Base-by-base conservation (phyloP, 2,888 invertebrate species). In the Operophtera brumata region DNA sequence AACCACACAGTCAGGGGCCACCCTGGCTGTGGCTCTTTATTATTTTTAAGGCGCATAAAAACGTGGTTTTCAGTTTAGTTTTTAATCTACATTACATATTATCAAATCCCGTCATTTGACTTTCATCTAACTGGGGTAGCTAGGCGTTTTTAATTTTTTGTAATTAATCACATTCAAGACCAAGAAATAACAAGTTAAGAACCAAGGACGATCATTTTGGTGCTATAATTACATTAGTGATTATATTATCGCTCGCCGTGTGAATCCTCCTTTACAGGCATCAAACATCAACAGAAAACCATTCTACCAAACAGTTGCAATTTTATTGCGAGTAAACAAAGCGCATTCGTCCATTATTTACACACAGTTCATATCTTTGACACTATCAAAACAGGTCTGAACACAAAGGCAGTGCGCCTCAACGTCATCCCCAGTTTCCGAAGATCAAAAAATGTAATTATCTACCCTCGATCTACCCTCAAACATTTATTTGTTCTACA, bases 381-480 rank as follows among this genome's bases (percentile, higher is more conserved):
- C 88, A 84, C 84, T 86, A 87, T 85, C 85, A 74, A 76, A 79
- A 82, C 80, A 81, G 66, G 73, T 73, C 66, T 51, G 20, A 61
- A 67, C 64, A 84, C 80, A 83, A 81, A 77, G 71, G 63, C 67
- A 57, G 37, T 46, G 40, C 47, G 51, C 47, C 63, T 57, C 69
- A 75, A 80, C 80, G 83, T 80, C 85, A 81, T 76, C 84, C 84
- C 84, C 82, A 73, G 76, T 73, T 75, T 77, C 73, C 77, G 79
- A 81, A 87, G 88, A 88, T 89, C 88, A 89, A 89, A 86, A 89
- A 89, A 89, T 89, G 89, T 88, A 90, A 89, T 90, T 90, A 90
- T 90, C 90, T 86, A 85, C 89, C 90, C 90, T 79, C 78, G 84
- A 89, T 89, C 89, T 88, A 86, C 89, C 89, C 86, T 82, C 85